phyloP scores from a whole-genome alignment of 30 jellyfish, hydroid and myxozoan genomes.

The Pelagia noctiluca region DNA sequence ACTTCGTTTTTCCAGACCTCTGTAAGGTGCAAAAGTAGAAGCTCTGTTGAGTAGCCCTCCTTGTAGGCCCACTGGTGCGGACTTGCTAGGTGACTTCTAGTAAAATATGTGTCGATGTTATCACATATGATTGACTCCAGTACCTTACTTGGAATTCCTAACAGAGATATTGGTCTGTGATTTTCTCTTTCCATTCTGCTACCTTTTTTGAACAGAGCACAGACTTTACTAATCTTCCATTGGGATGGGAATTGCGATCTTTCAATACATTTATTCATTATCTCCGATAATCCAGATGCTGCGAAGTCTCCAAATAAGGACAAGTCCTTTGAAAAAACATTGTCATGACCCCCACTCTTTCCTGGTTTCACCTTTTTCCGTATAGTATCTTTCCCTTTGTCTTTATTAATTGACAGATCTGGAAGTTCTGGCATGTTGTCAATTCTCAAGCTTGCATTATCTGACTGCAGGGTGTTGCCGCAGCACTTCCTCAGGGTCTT shows the following conservation, averaged over 20 bases:
- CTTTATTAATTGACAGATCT: too few species aligned
- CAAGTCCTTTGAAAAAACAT: not conserved
- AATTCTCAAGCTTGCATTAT: too few species aligned
- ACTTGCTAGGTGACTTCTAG: constrained; percentile 30
- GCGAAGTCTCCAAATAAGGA: not conserved
- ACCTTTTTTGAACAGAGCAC: not conserved
- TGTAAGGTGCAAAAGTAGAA: constrained; percentile 23
- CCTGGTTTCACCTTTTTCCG: not conserved
- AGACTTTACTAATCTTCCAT: not conserved
- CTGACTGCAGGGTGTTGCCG: too few species aligned
- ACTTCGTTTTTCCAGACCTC: constrained; percentile 61
- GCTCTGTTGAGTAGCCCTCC: constrained; percentile 16
- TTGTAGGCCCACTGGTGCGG: constrained; percentile 46
- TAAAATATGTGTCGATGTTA: constrained; percentile 33
- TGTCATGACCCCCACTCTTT: not conserved
- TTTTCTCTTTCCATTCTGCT: too few species aligned
- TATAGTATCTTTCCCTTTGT: not conserved
- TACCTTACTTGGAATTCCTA: constrained; percentile 59
- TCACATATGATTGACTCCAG: constrained; percentile 48
- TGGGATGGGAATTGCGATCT: constrained; percentile 1
- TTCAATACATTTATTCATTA: too few species aligned
- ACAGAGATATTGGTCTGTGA: too few species aligned
- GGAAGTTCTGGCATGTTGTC: too few species aligned
- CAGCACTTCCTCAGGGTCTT: too few species aligned
- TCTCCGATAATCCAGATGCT: not conserved